Percentiles rank a stretch among this genome's conserved stretches.
These are phyloP conservation scores for Netelia melanura DNA, from an alignment of 2,888 invertebrate species.

Conservation along the genomic window DNA sequence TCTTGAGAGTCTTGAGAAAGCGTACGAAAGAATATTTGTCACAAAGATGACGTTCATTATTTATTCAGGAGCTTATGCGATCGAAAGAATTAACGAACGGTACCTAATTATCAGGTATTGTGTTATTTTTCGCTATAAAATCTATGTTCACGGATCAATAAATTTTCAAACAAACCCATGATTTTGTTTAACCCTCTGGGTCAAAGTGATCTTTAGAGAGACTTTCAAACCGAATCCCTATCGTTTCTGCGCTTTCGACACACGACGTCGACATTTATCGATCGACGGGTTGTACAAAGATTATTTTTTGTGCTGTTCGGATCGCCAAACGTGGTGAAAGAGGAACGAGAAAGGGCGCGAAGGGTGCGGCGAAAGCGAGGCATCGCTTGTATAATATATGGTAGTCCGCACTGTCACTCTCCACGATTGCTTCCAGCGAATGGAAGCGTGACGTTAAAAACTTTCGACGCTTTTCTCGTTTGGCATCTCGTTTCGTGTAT, in stretches of 20 bases:
- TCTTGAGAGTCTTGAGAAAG: neutral
- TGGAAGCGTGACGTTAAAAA: conserved; percentile 67
- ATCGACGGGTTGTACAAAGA: neutral
- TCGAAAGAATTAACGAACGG: neutral
- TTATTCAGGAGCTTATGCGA: neutral
- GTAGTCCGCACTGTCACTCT: conserved; percentile 57
- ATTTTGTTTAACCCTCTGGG: neutral
- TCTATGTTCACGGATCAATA: too few species aligned
- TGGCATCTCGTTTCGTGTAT: conserved; percentile 18
- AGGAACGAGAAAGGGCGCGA: conserved; percentile 1
- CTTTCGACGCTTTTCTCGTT: conserved; percentile 42
- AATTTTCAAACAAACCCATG: neutral
- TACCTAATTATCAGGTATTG: neutral
- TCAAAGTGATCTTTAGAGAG: neutral
- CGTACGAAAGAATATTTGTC: neutral
- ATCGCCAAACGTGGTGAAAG: conserved; percentile 11
- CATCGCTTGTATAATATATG: conserved; percentile 28
- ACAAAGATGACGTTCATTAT: neutral
- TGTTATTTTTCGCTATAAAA: neutral
- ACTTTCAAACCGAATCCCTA: neutral
- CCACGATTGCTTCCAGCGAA: conserved; percentile 48
- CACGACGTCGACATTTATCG: neutral
- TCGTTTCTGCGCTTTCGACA: neutral
- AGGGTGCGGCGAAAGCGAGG: conserved; percentile 2
- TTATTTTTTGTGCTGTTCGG: conserved; percentile 10